A percentile compares a stretch with the other conserved stretches of the same genome.
phyloP scores from a whole-genome alignment of 2,113 vertebrate genomes.

The Melanotaenia duboulayi region DNA sequence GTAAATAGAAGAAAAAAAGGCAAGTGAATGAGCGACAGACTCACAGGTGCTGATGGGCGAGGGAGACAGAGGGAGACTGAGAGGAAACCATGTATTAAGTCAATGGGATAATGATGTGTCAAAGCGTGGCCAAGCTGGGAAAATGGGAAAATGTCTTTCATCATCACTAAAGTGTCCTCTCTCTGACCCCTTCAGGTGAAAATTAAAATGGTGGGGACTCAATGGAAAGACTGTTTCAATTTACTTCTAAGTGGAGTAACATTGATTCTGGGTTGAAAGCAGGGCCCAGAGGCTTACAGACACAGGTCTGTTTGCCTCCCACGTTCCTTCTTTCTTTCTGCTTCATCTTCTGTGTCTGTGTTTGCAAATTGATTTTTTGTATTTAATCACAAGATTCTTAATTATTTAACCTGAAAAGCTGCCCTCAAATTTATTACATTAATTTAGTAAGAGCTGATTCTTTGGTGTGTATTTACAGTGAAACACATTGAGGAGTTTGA shows the following conservation, averaged over 20 bases:
- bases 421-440: background rate
- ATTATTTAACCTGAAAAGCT: slow-evolving; percentile 21
- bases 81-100: slow-evolving; percentile 74
- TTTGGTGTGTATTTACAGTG: background rate
- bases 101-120: slow-evolving; percentile 80
- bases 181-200: slow-evolving; percentile 77
- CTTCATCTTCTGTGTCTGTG: slow-evolving; percentile 13
- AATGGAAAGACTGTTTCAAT: slow-evolving; percentile 79
- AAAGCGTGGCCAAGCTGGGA: slow-evolving; percentile 77
- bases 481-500: background rate
- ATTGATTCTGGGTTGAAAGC: slow-evolving; percentile 77
- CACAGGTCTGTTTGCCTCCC: slow-evolving; percentile 24
- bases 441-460: background rate
- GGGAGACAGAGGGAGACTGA: slow-evolving; percentile 45
- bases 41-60: slow-evolving; percentile 39
- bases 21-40: slow-evolving; percentile 11
- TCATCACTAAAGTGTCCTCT: slow-evolving; percentile 80
- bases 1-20: slow-evolving; percentile 9
- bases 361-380: slow-evolving; percentile 41
- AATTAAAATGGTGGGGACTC: slow-evolving; percentile 74
- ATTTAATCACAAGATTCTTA: slow-evolving; percentile 28
- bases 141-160: slow-evolving; percentile 81
- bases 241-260: slow-evolving; percentile 77
- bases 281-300: slow-evolving; percentile 56
- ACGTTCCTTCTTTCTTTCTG: slow-evolving; percentile 4